Conservation (phyloP, 2,113 vertebrate species). For the Apus apus region DNA sequence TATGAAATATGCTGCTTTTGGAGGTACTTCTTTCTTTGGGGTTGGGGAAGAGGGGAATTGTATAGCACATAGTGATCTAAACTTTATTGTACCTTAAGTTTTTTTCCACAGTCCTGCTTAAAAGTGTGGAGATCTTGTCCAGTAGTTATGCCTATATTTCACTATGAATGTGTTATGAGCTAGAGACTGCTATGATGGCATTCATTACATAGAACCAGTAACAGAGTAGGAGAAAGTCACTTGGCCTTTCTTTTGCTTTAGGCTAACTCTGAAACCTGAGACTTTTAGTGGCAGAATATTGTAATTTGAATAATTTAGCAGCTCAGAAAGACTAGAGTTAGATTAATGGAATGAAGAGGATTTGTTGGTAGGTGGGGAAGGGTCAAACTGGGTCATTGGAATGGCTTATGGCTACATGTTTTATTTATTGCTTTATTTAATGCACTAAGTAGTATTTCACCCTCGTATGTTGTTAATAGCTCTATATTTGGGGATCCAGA, state of each 20-base stretch:
- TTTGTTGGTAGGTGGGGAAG: neutral
- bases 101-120: neutral
- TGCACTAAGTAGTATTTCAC: neutral
- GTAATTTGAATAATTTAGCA: neutral
- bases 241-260: neutral
- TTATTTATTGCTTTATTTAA: slow-evolving; percentile 35
- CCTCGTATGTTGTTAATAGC: neutral
- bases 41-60: neutral
- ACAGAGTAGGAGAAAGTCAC: neutral
- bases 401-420: neutral
- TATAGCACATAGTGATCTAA: neutral
- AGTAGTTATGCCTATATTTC: fast-evolving
- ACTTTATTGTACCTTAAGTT: neutral
- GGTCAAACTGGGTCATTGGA: neutral
- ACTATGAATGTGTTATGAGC: neutral
- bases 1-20: neutral
- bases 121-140: neutral
- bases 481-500: neutral
- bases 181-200: too few species aligned
- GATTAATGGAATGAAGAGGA: neutral
- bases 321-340: neutral
- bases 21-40: neutral
- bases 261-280: neutral
- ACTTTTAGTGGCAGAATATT: neutral
- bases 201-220: fast-evolving